Evolutionary conservation across 2,797 vertebrate species (phyloP).

Genomic region (Cuniculus paca): DNA sequence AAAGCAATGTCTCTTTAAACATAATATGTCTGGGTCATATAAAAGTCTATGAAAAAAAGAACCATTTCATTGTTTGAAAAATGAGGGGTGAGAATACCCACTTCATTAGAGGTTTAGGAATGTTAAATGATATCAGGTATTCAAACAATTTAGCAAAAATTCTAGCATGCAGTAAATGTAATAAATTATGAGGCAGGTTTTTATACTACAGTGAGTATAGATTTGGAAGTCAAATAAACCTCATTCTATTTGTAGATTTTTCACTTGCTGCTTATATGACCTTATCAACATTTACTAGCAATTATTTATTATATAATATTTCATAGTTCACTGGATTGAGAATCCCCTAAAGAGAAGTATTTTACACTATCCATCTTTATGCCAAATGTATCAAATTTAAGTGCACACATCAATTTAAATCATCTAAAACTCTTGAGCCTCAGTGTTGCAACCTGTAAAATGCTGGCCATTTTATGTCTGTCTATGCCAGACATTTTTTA

Average conservation of each 20-base stretch:
- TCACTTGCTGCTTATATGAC: slow-evolving; percentile 7
- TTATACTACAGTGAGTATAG: background rate
- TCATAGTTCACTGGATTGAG: background rate
- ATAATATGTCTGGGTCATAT: slow-evolving; percentile 25
- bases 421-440: slow-evolving; percentile 15
- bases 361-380: background rate
- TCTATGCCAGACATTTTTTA: slow-evolving; percentile 30
- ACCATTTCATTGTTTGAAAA: slow-evolving; percentile 53
- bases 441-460: slow-evolving; percentile 24
- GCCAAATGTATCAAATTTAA: background rate
- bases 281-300: background rate
- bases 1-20: slow-evolving; percentile 54
- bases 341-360: background rate
- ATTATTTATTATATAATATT: slow-evolving; percentile 55
- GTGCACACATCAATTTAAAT: background rate
- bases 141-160: slow-evolving; percentile 43
- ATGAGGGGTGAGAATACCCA: background rate
- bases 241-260: slow-evolving; percentile 44
- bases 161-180: slow-evolving; percentile 1
- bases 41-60: background rate
- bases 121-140: background rate
- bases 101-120: background rate
- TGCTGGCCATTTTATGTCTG: background rate
- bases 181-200: slow-evolving; percentile 2
- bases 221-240: slow-evolving; percentile 36